A percentile compares a stretch with the other conserved stretches of the same genome.
Conservation (phyloP, 2,797 vertebrate species). For the Betta splendens region DNA sequence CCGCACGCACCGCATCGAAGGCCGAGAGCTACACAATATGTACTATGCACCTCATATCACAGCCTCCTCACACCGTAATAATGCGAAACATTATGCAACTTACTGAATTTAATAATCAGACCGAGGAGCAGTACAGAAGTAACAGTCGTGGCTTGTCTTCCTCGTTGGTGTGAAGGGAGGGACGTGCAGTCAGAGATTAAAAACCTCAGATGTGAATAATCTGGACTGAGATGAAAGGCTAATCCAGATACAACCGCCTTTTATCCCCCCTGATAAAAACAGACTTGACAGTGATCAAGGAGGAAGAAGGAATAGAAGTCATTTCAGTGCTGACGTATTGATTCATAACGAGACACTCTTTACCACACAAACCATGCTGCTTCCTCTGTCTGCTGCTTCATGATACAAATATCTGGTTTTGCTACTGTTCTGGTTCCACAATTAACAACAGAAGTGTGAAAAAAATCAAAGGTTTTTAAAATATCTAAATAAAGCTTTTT, state of each 20-base stretch:
- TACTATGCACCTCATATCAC: constrained; percentile 26
- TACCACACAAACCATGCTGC: not conserved
- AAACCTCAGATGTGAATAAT: not conserved
- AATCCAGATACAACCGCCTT: not conserved
- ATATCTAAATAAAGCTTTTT: not conserved
- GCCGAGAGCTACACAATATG: constrained; percentile 18
- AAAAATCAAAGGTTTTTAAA: no score
- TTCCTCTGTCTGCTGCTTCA: not conserved
- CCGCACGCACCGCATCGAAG: constrained; percentile 30
- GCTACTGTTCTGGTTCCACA: not conserved
- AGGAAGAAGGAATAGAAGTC: no score
- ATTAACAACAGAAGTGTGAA: not conserved
- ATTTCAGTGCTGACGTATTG: no score
- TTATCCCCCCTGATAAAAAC: no score
- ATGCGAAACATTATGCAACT: constrained; percentile 27
- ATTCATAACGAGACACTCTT: no score
- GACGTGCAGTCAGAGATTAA: not conserved
- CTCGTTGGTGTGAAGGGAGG: not conserved
- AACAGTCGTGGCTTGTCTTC: not conserved
- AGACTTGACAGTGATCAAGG: not conserved
- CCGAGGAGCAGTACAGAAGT: not conserved
- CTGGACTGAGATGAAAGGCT: not conserved
- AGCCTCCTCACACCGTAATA: constrained; percentile 10
- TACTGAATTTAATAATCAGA: constrained; percentile 1
- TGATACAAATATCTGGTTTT: not conserved